These are phyloP conservation scores for Trichosurus vulpecula DNA, from an alignment of 2,797 vertebrate genomes.

Conservation along the genomic window DNA sequence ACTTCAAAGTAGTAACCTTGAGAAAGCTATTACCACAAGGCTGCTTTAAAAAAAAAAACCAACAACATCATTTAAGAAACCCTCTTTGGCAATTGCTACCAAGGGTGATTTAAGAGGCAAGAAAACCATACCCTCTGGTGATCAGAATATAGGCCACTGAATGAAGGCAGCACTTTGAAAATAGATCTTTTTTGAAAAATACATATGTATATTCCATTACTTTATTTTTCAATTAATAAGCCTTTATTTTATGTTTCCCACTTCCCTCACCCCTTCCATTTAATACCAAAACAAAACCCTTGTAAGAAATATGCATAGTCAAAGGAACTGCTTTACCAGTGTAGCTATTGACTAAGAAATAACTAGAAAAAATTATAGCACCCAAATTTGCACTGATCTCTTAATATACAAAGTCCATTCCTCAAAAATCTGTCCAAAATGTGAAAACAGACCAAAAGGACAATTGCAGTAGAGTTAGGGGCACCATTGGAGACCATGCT, in stretches of 20 bases:
- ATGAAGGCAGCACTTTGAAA: neutral
- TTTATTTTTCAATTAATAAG: neutral
- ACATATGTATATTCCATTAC: neutral
- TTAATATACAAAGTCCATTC: neutral
- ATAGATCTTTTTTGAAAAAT: neutral
- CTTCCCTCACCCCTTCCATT: neutral
- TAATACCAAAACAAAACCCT: neutral
- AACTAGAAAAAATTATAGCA: neutral
- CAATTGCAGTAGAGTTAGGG: neutral
- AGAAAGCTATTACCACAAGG: neutral
- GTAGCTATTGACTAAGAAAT: neutral
- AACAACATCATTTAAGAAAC: slow-evolving; percentile 12
- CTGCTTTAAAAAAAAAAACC: neutral
- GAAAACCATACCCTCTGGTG: neutral
- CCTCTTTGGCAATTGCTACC: neutral
- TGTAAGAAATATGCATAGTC: neutral
- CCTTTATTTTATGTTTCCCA: neutral
- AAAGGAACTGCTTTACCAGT: neutral
- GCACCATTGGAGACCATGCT: neutral
- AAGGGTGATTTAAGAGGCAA: neutral
- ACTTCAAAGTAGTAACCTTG: slow-evolving; percentile 2
- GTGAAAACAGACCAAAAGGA: neutral
- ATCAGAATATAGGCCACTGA: neutral
- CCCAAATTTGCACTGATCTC: neutral
- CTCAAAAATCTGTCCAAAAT: neutral